Percentiles rank a stretch among this genome's conserved stretches.
Conservation (phyloP, 1,140 invertebrate genomes). For the Drosophila parabipectinata region DNA sequence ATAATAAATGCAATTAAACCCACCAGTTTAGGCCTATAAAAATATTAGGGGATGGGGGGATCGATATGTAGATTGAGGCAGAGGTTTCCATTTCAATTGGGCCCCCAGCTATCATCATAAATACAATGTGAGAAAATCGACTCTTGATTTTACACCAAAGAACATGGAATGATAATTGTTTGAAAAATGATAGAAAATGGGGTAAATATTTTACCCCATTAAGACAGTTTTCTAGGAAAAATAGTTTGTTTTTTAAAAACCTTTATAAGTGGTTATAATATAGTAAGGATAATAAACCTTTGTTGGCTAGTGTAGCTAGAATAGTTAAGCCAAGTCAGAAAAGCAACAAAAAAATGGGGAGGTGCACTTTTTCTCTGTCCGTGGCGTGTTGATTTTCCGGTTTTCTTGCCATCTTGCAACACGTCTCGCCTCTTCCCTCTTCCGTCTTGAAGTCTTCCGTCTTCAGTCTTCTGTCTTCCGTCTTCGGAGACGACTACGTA, state of each 20-base stretch:
- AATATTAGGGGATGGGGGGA: background rate
- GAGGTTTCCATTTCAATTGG: constrained; percentile 76
- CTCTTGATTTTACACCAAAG: constrained; percentile 18
- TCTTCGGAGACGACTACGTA: constrained; percentile 63
- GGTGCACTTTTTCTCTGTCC: constrained; percentile 36
- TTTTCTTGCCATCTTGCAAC: constrained; percentile 62
- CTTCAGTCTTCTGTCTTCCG: constrained; percentile 66
- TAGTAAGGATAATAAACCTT: background rate
- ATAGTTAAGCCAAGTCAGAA: constrained; percentile 14
- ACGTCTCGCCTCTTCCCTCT: constrained; percentile 21
- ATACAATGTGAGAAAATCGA: constrained; percentile 52
- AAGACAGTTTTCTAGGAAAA: too few relatives aligned
- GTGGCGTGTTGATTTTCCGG: constrained; percentile 75
- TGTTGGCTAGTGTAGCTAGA: constrained; percentile 46
- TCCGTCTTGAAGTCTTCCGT: constrained; percentile 11
- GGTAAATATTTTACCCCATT: too few relatives aligned
- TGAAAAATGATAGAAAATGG: too few relatives aligned
- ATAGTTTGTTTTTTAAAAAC: background rate
- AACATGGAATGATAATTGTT: background rate
- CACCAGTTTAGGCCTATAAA: constrained; percentile 30
- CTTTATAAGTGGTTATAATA: background rate
- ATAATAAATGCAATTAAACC: constrained; percentile 78
- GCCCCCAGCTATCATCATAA: constrained; percentile 41
- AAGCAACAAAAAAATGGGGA: constrained; percentile 9
- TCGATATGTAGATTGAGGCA: constrained; percentile 36